Conservation (phyloP, 64 coral and sea anemone species). For the Exaiptasia diaphana region DNA sequence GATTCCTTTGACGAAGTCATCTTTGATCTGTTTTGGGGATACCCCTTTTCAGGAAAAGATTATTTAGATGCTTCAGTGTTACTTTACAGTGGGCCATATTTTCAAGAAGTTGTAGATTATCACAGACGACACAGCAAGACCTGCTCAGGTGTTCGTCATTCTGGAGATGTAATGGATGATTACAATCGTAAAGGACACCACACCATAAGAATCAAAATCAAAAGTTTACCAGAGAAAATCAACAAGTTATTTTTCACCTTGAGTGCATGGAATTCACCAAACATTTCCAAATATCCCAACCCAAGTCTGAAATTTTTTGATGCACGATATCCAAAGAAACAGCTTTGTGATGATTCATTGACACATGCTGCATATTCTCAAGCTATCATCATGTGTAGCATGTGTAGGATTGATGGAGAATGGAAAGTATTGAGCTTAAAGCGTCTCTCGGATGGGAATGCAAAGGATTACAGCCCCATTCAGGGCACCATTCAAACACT, state of each 20-base stretch:
- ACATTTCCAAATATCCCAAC: conserved; percentile 89
- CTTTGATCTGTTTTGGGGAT: conserved; percentile 94
- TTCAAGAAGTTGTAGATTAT: conserved; percentile 65
- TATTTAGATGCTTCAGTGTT: conserved; percentile 90
- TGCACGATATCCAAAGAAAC: conserved; percentile 74
- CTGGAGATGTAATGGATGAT: conserved; percentile 81
- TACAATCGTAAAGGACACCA: conserved; percentile 58
- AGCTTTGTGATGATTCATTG: conserved; percentile 87
- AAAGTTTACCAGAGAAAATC: conserved; percentile 45
- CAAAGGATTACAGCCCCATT: conserved; percentile 51
- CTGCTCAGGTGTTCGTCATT: conserved; percentile 47
- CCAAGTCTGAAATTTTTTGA: conserved; percentile 82
- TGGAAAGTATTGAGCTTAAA: conserved; percentile 82
- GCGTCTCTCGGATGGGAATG: conserved; percentile 47
- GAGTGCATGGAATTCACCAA: conserved; percentile 84
- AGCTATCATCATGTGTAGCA: conserved; percentile 80
- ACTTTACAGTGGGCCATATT: conserved; percentile 65
- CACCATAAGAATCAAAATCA: conserved; percentile 74
- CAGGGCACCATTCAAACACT: conserved; percentile 24
- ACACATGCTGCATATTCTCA: conserved; percentile 79
- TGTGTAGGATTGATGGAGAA: conserved; percentile 26
- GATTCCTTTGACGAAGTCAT: conserved; percentile 72
- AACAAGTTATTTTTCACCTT: conserved; percentile 90
- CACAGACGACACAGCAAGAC: neutral
- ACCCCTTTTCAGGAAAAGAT: conserved; percentile 43